phyloP scores from a whole-genome alignment of 2,888 invertebrate genomes.

The Pyralis farinalis region DNA sequence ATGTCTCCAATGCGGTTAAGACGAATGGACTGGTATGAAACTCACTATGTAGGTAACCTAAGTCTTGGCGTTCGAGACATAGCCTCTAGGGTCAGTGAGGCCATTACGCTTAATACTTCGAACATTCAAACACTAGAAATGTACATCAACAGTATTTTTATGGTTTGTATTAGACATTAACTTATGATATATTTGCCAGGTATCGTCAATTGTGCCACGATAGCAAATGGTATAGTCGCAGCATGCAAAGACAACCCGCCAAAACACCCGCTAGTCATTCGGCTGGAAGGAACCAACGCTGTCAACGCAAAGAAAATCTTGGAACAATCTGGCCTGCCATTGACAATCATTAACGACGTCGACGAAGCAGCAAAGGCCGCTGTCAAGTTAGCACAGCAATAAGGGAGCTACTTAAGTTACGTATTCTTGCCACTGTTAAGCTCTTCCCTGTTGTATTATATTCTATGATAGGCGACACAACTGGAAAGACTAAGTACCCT shows the following conservation, averaged over 20 bases:
- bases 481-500: no score
- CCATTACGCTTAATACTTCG: no score
- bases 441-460: background rate
- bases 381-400: slow-evolving; percentile 77
- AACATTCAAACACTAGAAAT: no score
- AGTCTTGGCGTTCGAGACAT: no score
- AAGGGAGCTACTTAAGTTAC: background rate
- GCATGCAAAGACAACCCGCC: slow-evolving; percentile 91
- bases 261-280: slow-evolving; percentile 93
- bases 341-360: slow-evolving; percentile 90
- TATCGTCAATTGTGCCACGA: slow-evolving; percentile 98
- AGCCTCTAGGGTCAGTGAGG: no score
- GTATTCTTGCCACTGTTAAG: background rate
- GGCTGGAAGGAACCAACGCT: slow-evolving; percentile 98
- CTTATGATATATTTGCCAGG: slow-evolving; percentile 81
- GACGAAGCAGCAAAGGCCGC: slow-evolving; percentile 97
- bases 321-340: slow-evolving; percentile 89
- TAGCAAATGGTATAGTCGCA: slow-evolving; percentile 96
- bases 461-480: background rate
- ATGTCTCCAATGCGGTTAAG: no score
- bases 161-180: no score
- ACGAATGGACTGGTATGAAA: no score
- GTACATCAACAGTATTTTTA: no score
- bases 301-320: slow-evolving; percentile 90
- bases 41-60: no score